Evolutionary conservation across 2,113 vertebrate genomes (phyloP).

Genomic region (Grallaria varia): DNA sequence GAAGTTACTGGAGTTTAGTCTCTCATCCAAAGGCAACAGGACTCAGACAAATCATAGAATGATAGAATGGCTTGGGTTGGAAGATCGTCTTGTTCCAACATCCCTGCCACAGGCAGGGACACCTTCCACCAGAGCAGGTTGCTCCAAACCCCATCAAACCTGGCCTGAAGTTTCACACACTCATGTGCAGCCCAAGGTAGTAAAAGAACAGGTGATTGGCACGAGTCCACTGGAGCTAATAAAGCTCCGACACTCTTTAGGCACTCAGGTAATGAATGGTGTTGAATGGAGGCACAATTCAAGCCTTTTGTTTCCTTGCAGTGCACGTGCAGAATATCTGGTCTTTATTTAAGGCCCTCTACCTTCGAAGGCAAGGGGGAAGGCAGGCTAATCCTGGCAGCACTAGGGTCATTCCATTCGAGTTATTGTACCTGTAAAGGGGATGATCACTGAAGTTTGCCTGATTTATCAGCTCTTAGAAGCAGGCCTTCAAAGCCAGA

Average conservation of each 20-base stretch:
- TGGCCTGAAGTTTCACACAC: background rate
- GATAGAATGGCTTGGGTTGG: background rate
- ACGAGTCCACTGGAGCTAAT: background rate
- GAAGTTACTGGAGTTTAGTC: background rate
- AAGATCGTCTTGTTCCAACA: background rate
- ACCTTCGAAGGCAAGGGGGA: background rate
- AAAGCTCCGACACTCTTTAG: background rate
- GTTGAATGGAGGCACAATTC: background rate
- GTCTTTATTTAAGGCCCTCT: background rate
- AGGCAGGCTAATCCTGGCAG: background rate
- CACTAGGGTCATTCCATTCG: background rate
- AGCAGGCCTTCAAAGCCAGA: background rate
- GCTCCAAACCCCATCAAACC: background rate
- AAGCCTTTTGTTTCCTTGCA: background rate
- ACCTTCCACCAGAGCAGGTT: background rate
- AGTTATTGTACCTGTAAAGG: background rate
- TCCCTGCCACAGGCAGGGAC: background rate
- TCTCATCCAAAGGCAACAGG: background rate
- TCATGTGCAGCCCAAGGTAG: background rate
- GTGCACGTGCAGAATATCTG: background rate
- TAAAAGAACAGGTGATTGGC: background rate
- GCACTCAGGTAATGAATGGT: background rate
- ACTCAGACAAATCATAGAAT: background rate
- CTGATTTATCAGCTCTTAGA: background rate
- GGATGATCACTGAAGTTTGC: background rate